Evolutionary conservation across 2,888 invertebrate species (phyloP).

Genomic region (Ormyrus nitidulus): DNA sequence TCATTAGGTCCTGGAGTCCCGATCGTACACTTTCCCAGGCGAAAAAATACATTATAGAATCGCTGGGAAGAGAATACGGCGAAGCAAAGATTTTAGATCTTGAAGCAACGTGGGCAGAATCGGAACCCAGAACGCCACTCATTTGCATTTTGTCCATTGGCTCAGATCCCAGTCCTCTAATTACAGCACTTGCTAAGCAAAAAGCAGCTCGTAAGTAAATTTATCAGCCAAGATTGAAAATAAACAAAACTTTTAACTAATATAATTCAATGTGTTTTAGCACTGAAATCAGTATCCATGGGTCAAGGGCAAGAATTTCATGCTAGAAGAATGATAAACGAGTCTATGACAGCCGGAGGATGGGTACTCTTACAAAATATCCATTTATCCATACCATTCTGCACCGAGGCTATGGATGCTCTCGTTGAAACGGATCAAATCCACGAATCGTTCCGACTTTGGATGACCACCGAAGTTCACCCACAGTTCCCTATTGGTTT

Average conservation of each 20-base stretch:
- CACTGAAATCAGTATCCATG: conserved; percentile 93
- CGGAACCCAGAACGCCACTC: conserved; percentile 90
- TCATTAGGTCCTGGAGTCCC: conserved; percentile 96
- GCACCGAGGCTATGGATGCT: conserved; percentile 93
- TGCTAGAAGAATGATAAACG: conserved; percentile 88
- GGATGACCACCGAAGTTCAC: conserved; percentile 97
- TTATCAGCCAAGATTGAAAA: too few relatives aligned
- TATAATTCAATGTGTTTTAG: conserved; percentile 72
- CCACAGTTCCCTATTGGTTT: conserved; percentile 93
- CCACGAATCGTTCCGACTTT: conserved; percentile 89
- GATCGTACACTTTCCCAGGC: conserved; percentile 96
- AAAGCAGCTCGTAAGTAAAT: conserved; percentile 85
- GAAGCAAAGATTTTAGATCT: conserved; percentile 95
- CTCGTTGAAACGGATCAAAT: conserved; percentile 90
- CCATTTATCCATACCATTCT: conserved; percentile 95
- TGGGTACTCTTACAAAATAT: conserved; percentile 98
- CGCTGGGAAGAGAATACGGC: conserved; percentile 90
- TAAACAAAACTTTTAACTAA: too few relatives aligned
- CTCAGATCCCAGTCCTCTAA: conserved; percentile 97
- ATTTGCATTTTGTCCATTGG: conserved; percentile 96
- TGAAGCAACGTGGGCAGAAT: conserved; percentile 93
- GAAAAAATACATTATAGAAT: conserved; percentile 92
- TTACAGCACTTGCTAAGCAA: conserved; percentile 89
- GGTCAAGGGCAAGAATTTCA: conserved; percentile 97
- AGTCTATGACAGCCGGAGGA: conserved; percentile 87